Evolutionary conservation across 2,797 vertebrate genomes (phyloP), one percentile per base, ranked within the genome.

Genomic region (Poecilia picta): DNA sequence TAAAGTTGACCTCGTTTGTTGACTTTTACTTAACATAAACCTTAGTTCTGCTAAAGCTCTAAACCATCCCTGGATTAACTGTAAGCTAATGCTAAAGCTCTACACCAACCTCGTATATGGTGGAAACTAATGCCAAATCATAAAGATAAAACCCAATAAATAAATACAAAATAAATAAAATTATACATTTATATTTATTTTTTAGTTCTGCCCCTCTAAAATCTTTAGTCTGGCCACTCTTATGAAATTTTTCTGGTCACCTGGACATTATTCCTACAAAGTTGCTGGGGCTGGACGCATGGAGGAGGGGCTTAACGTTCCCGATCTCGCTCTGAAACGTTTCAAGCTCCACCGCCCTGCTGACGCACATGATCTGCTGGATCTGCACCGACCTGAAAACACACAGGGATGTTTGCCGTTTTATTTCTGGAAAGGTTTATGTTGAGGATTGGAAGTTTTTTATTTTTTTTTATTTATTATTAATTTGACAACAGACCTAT

Each of bases 211-310:
- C 16, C 46, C 46, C 5, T 16, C 11, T 45, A 13, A 45, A 45
- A 45, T 45, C 43, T 45, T 1, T 12, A 11, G 43, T 45, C 43
- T 12, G 43, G 11, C 7, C 43, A 45, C 11, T 45, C 43, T 45
- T 45, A 45, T 45, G 43, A 45, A 45, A 12, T 11, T 45, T 2
- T 45, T 45, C 43, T 45, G 43, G 93, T 95, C 87, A 98, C 97
- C 97, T 95, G 79, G 97, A 98, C 68, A 98, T 90, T 87, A 98
- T 96, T 82, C 97, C 97, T 6, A 97, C 95, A 82, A 97, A 96
- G 85, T 96, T 98, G 76, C 73, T 88, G 71, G 95, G 93, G 4
- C 91, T 87, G n/a, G 96, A 96, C 8, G 96, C 96, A 49, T 98
- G 97, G 5, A 97, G 92, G 73, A 98, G 93, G 51, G 92, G 41